Evolutionary conservation across 2,113 vertebrate species (phyloP), one percentile per base, ranked within the genome.

Genomic region (Istiophorus platypterus): DNA sequence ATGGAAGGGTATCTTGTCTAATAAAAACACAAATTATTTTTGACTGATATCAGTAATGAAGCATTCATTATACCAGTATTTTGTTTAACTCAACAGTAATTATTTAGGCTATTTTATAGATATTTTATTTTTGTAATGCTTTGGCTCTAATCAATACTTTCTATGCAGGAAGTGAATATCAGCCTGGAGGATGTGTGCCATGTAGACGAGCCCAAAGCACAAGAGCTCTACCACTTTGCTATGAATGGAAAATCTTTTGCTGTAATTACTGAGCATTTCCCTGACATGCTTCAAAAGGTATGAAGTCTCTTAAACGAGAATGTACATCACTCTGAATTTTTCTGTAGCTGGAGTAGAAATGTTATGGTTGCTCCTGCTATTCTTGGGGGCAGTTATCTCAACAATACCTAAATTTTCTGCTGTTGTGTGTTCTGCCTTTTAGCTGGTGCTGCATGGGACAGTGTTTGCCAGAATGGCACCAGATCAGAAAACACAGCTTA

Each of bases 381-480:
- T 61, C 12, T 20, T 68, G 11, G 18, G 2, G n/a, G 24, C 2
- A n/a, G 6, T 29, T 13, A 24, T 31, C 13, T 20, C 18, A 1
- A 12, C 5, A 14, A 58, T 31, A n/a, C 2, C 29, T 42, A 5
- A 37, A 29, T 2, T 27, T 47, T 78, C 7, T 51, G 9, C 14
- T 75, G 7, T 39, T 14, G 26, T 72, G 31, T 76, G 7, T 68
- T 72, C 41, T 82, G 22, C 52, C 42, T 65, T 76, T 37, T 74
- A 99, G 98, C 92, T 99, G 39, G 97, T 99, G 80, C 93, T 99
- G 26, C 97, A 95, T 2, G 98, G 98, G 66, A 99, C 98, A 0
- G 97, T 99, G 74, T 99, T 99, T 93, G 98, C 98, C 73, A 96
- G 98, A 80, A 99, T 99, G 98, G 97, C 98, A 0, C 98, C 98